Conservation (phyloP, 2,888 invertebrate genomes). For the Nymphalis polychloros region DNA sequence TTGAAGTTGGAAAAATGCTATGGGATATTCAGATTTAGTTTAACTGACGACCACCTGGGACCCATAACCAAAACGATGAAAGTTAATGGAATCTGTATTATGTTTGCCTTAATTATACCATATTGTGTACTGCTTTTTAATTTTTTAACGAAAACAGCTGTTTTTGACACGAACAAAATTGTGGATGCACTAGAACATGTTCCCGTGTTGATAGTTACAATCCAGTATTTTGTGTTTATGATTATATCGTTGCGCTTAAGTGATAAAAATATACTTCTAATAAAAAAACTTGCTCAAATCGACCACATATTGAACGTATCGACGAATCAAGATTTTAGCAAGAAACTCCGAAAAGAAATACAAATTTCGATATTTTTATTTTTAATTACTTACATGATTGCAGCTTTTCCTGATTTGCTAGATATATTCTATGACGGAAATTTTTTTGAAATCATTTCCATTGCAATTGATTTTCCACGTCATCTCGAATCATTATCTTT, state of each 20-base stretch:
- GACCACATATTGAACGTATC: slow-evolving; percentile 31
- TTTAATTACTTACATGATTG: background rate
- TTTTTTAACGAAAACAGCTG: background rate
- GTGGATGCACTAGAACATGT: slow-evolving; percentile 16
- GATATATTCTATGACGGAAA: background rate
- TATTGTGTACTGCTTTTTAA: background rate
- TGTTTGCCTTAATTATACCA: background rate
- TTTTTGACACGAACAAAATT: background rate
- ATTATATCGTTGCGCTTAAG: slow-evolving; percentile 9
- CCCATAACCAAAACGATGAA: slow-evolving; percentile 13
- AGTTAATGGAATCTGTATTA: slow-evolving; percentile 4
- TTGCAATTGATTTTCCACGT: slow-evolving; percentile 26
- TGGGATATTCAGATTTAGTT: slow-evolving; percentile 19
- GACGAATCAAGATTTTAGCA: slow-evolving; percentile 10
- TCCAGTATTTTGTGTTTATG: slow-evolving; percentile 20
- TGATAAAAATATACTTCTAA: slow-evolving; percentile 15
- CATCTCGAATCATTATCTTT: slow-evolving; percentile 41
- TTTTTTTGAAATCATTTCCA: background rate
- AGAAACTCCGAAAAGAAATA: slow-evolving; percentile 15
- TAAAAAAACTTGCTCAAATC: slow-evolving; percentile 23
- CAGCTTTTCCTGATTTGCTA: slow-evolving; percentile 4
- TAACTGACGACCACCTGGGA: slow-evolving; percentile 7
- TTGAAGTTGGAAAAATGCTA: slow-evolving; percentile 16
- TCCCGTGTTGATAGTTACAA: background rate
- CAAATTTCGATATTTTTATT: slow-evolving; percentile 17